Conservation (phyloP, 2,888 invertebrate genomes). For the Lydus trimaculatus region DNA sequence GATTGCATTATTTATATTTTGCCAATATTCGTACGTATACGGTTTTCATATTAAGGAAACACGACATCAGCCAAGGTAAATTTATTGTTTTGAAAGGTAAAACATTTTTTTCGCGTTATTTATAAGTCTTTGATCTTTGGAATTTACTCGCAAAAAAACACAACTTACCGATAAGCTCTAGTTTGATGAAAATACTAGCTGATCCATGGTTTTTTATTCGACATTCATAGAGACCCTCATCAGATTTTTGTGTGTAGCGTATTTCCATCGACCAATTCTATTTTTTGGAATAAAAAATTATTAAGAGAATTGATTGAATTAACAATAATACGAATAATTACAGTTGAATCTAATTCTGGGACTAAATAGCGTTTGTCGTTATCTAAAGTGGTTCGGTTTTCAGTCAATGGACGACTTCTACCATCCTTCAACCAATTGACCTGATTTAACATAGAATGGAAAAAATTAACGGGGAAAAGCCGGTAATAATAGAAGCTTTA, state of each 20-base stretch:
- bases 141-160: background rate
- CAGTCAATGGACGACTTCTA: background rate
- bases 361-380: background rate
- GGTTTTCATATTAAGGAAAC: background rate
- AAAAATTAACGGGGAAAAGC: background rate
- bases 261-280: conserved; percentile 1
- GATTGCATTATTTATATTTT: background rate
- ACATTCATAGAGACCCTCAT: background rate
- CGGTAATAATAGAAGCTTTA: background rate
- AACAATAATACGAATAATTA: background rate
- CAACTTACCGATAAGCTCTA: background rate
- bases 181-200: conserved; percentile 1
- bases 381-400: background rate
- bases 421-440: conserved; percentile 1
- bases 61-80: background rate
- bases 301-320: background rate
- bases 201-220: background rate
- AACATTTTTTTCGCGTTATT: background rate
- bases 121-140: background rate
- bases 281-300: background rate
- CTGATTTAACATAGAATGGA: background rate
- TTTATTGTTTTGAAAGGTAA: background rate
- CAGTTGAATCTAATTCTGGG: background rate
- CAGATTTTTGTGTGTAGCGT: background rate
- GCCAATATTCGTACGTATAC: background rate